phyloP scores from a whole-genome alignment of 2,888 invertebrate genomes.

The Aspidiotus destructor region DNA sequence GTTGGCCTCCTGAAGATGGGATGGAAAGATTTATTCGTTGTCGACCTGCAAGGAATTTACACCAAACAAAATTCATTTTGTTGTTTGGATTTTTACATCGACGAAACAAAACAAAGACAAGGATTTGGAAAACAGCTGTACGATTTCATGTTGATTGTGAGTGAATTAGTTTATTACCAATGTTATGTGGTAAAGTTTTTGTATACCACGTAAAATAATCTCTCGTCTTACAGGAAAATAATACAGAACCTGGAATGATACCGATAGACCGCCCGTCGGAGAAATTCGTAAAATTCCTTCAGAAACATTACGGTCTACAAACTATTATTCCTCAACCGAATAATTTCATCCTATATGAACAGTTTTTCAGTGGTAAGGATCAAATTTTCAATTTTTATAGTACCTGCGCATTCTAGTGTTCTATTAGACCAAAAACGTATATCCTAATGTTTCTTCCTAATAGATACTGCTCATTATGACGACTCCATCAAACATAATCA shows the following conservation, averaged over 20 bases:
- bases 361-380: constrained; percentile 20
- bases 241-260: constrained; percentile 55
- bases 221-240: constrained; percentile 52
- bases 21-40: constrained; percentile 77
- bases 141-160: constrained; percentile 75
- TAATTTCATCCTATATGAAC: constrained; percentile 26
- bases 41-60: constrained; percentile 58
- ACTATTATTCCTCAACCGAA: constrained; percentile 29
- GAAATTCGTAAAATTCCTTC: constrained; percentile 75
- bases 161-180: constrained; percentile 37
- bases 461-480: too few species aligned
- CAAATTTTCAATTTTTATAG: neutral
- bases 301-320: constrained; percentile 56
- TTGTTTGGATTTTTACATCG: constrained; percentile 86
- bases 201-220: neutral
- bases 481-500: too few species aligned
- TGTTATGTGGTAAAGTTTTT: neutral
- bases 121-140: constrained; percentile 78
- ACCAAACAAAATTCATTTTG: constrained; percentile 75
- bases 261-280: constrained; percentile 90
- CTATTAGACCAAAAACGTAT: too few species aligned
- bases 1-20: constrained; percentile 86
- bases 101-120: constrained; percentile 69
- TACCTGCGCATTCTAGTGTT: too few species aligned
- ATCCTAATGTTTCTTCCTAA: too few species aligned